Conservation (phyloP, 2,113 vertebrate species). For the Aptenodytes forsteri region DNA sequence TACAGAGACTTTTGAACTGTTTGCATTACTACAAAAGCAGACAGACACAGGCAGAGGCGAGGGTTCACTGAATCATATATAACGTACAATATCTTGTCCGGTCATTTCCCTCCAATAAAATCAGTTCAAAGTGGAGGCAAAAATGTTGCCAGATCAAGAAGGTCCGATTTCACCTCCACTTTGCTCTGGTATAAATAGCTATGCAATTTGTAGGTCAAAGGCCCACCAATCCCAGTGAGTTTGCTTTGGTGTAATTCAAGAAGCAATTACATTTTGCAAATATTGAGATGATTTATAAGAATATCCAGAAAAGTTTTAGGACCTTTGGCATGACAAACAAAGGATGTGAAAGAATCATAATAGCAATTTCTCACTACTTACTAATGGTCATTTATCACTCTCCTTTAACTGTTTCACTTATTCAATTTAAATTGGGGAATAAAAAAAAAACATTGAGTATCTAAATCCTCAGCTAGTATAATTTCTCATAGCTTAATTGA, state of each 20-base stretch:
- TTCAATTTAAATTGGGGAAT: not conserved
- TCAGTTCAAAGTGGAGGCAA: not conserved
- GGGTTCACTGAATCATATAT: not conserved
- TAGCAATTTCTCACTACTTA: not conserved
- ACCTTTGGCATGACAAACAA: not conserved
- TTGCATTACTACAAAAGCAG: not conserved
- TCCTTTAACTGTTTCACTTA: not conserved
- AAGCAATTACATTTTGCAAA: slow-evolving; percentile 14
- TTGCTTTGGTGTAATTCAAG: slow-evolving; percentile 30
- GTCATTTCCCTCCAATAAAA: not conserved
- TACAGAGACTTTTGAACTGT: not conserved
- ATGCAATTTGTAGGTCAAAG: slow-evolving; percentile 14
- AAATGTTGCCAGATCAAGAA: slow-evolving; percentile 21
- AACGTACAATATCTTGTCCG: not conserved
- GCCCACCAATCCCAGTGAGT: not conserved
- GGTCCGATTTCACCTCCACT: not conserved
- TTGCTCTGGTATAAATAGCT: not conserved
- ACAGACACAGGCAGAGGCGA: not conserved
- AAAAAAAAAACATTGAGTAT: not conserved
- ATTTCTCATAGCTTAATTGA: not conserved
- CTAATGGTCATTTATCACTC: not conserved
- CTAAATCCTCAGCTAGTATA: not conserved
- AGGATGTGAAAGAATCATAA: not conserved
- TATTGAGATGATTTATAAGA: slow-evolving; percentile 6
- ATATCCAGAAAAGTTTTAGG: not conserved